These are phyloP conservation scores for Portevinia maculata DNA, from an alignment of 2,888 invertebrate species.

Conservation along the genomic window DNA sequence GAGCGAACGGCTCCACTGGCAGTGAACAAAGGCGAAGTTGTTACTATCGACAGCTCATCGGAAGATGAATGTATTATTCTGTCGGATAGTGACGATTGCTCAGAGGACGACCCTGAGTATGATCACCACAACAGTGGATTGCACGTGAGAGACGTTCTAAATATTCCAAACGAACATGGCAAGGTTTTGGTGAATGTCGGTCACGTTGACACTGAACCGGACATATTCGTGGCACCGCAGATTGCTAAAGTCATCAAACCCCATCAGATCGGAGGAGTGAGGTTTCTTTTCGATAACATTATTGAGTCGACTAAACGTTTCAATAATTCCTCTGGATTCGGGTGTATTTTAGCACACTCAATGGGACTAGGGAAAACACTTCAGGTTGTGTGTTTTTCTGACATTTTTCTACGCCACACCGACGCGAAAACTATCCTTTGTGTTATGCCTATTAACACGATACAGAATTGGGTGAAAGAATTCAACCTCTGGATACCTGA, in stretches of 20 bases:
- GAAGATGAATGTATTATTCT: slow-evolving; percentile 94
- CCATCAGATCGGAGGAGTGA: slow-evolving; percentile 97
- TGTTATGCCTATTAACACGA: slow-evolving; percentile 99
- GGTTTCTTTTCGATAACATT: slow-evolving; percentile 98
- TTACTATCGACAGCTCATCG: slow-evolving; percentile 90
- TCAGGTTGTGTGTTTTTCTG: slow-evolving; percentile 97
- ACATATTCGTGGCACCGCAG: slow-evolving; percentile 95
- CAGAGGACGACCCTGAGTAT: slow-evolving; percentile 90
- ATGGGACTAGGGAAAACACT: slow-evolving; percentile 99
- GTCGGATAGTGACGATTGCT: slow-evolving; percentile 91
- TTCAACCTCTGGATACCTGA: slow-evolving; percentile 98
- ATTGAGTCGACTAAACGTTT: slow-evolving; percentile 96
- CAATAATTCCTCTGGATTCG: slow-evolving; percentile 94
- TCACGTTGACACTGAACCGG: slow-evolving; percentile 94
- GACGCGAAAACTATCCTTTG: slow-evolving; percentile 94
- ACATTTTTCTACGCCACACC: slow-evolving; percentile 96
- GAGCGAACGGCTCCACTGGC: slow-evolving; percentile 53
- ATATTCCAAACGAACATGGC: slow-evolving; percentile 95
- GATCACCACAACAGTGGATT: slow-evolving; percentile 96
- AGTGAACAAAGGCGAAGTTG: slow-evolving; percentile 81
- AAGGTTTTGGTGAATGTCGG: slow-evolving; percentile 96
- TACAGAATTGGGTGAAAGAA: slow-evolving; percentile 98
- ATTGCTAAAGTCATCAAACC: slow-evolving; percentile 96
- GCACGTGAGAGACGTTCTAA: slow-evolving; percentile 96
- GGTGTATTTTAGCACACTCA: slow-evolving; percentile 98